Evolutionary conservation across 2,888 invertebrate genomes (phyloP).

Genomic region (Agelastica alni): DNA sequence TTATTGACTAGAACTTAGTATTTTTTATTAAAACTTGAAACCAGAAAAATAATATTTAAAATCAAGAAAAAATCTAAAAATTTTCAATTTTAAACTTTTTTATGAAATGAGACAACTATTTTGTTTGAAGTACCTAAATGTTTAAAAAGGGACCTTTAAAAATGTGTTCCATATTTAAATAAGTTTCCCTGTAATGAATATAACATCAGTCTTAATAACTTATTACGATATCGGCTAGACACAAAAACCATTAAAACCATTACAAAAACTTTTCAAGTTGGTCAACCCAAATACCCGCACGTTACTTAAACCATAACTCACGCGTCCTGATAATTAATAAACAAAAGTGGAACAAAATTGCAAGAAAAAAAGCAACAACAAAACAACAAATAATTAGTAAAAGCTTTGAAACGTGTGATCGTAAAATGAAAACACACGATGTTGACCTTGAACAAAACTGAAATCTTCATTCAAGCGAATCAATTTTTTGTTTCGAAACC

Average conservation of each 20-base stretch:
- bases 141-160: no score
- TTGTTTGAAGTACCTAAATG: no score
- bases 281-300: background rate
- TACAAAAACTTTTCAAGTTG: background rate
- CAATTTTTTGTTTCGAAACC: no score
- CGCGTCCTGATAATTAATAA: conserved; percentile 10
- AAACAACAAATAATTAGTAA: conserved; percentile 16
- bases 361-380: conserved; percentile 5
- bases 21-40: no score
- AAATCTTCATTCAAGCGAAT: conserved; percentile 6
- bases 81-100: no score
- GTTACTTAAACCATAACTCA: conserved; percentile 10
- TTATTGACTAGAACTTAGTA: no score
- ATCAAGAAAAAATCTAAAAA: no score
- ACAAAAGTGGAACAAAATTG: conserved; percentile 17
- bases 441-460: conserved; percentile 20
- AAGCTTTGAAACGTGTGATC: conserved; percentile 12
- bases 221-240: background rate
- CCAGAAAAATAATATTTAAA: no score
- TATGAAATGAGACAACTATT: no score
- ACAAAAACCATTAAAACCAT: no score
- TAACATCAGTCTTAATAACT: background rate
- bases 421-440: conserved; percentile 11
- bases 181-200: no score
- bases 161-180: no score